Evolutionary conservation across 1,140 invertebrate genomes (phyloP), one percentile per base, ranked within the genome.

Genomic region (Pristionchus pacificus): DNA sequence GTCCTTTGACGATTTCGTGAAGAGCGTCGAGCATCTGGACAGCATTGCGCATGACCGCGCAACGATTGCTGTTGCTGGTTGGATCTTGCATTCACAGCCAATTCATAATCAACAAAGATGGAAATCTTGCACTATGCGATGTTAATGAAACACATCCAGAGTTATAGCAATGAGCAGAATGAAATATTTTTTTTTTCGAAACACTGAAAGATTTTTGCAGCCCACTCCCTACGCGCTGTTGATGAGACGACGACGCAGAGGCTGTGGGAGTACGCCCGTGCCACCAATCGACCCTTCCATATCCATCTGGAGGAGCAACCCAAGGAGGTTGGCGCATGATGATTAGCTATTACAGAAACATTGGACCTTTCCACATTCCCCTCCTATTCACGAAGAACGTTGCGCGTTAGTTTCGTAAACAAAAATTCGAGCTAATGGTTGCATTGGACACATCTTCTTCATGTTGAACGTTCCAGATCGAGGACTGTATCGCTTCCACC

Each of bases 281-380:
- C 61, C 31, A n/a, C 75, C 1, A 68, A 66, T 14, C 60, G 77
- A 3, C 76, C 81, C 13, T 78, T 82, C 32, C 80, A 82, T 66
- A 74, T 83, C 30, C 80, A 82, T 68, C 69, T 82, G 38, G 80
- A 82, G 65, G 80, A 82, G 67, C 80, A 82, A 61, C 80, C 80
- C 14, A 78, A 77, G 29, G 80, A 82, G 64, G 72, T 82, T 57
- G 30, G 72, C n/a, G 77, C 19, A 6, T 19, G 19, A 49, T 49
- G 19, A 6, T 49, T 19, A 10, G 80, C 19, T 78, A 74, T 57
- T 10, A 60, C 15, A 55, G 15, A 13, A 74, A 33, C n/a, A 10
- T 49, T 59, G n/a, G n/a, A n/a, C n/a, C n/a, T n/a, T n/a, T n/a
- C n/a, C n/a, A n/a, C n/a, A n/a, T n/a, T n/a, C n/a, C n/a, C n/a